These are phyloP conservation scores for Intellagama lesueurii DNA, from an alignment of 2,797 vertebrate species.

Conservation along the genomic window DNA sequence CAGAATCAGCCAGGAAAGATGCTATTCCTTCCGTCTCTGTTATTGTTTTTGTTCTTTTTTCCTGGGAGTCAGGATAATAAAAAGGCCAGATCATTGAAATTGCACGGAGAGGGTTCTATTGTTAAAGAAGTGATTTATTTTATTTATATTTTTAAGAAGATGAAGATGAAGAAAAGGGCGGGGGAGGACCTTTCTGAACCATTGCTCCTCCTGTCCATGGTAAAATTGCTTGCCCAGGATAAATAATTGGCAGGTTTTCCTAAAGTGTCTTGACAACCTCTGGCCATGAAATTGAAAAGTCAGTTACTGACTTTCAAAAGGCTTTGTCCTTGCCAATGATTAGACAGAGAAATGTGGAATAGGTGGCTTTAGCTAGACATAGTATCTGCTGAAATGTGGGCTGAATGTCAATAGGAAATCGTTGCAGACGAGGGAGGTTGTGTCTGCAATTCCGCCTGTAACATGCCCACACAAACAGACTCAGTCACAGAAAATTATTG, in stretches of 20 bases:
- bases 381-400: slow-evolving; percentile 43
- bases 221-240: slow-evolving; percentile 43
- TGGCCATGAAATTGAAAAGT: slow-evolving; percentile 64
- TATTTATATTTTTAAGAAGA: slow-evolving; percentile 2
- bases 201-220: not conserved
- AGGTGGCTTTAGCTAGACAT: slow-evolving; percentile 39
- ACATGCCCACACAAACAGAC: not conserved
- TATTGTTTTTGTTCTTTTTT: not conserved
- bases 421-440: not conserved
- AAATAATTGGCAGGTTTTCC: slow-evolving; percentile 70
- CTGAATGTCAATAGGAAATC: slow-evolving; percentile 50
- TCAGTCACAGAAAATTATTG: not conserved
- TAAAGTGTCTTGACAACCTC: slow-evolving; percentile 73
- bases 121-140: slow-evolving; percentile 12
- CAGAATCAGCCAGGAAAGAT: not conserved
- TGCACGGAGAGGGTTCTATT: slow-evolving; percentile 49
- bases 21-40: not conserved
- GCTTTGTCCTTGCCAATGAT: slow-evolving; percentile 58
- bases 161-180: not conserved
- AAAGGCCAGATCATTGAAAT: slow-evolving; percentile 7
- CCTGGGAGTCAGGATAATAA: not conserved
- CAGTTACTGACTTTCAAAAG: slow-evolving; percentile 36
- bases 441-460: not conserved
- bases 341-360: slow-evolving; percentile 52
- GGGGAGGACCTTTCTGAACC: not conserved